A percentile compares a stretch with the other conserved stretches of the same genome.
Evolutionary conservation across 2,797 vertebrate genomes (phyloP).

Genomic region (Poeciliopsis paucimaculata): DNA sequence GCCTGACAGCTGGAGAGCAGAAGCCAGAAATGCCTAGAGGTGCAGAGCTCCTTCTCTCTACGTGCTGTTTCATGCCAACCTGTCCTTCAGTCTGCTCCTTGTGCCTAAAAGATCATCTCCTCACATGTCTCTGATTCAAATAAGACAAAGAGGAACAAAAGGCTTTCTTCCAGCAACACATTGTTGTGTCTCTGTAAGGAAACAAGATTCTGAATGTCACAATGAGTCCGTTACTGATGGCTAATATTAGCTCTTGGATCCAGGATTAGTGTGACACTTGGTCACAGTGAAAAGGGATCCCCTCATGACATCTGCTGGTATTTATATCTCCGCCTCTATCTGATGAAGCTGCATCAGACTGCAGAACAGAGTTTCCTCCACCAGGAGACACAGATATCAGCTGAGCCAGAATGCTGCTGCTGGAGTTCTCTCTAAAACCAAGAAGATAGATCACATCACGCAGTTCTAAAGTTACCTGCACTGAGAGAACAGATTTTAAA

Average conservation of each 20-base stretch:
- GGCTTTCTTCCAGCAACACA: not conserved
- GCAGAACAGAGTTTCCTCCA: not conserved
- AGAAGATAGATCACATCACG: too few species aligned
- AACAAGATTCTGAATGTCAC: slow-evolving; percentile 30
- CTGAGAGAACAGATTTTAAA: too few species aligned
- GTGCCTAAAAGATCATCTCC: not conserved
- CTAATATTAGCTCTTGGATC: slow-evolving; percentile 45
- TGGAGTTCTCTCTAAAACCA: too few species aligned
- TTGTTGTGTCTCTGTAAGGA: slow-evolving; percentile 6
- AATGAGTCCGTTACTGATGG: slow-evolving; percentile 5
- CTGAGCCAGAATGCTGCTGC: too few species aligned
- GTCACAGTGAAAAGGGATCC: slow-evolving; percentile 64
- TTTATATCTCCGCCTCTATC: slow-evolving; percentile 46
- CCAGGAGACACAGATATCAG: too few species aligned
- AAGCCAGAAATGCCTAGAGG: slow-evolving; percentile 39
- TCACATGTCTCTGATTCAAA: not conserved
- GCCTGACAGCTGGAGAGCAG: slow-evolving; percentile 42
- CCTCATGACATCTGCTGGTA: slow-evolving; percentile 47
- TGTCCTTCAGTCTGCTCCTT: not conserved
- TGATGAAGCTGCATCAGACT: slow-evolving; percentile 19
- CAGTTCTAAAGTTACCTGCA: too few species aligned
- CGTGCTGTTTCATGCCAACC: slow-evolving; percentile 11
- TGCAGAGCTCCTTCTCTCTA: slow-evolving; percentile 12
- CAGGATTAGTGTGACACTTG: slow-evolving; percentile 47
- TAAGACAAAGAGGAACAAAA: not conserved